phyloP scores from a whole-genome alignment of 2,113 vertebrate genomes.

The Psammodynastes pulverulentus region DNA sequence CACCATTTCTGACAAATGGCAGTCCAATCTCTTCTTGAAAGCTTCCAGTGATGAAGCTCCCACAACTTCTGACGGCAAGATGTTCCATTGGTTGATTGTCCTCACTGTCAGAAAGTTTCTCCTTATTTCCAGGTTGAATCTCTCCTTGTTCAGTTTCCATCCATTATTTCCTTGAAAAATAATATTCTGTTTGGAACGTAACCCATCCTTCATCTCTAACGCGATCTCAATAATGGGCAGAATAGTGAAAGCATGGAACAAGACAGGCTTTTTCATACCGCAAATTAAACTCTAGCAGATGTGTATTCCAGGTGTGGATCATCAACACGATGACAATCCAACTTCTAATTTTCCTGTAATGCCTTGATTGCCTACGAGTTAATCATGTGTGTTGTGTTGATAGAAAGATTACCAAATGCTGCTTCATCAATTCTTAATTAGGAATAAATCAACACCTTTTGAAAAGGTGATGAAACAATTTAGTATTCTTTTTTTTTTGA shows the following conservation, averaged over 20 bases:
- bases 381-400: slow-evolving; percentile 58
- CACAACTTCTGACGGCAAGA: no score
- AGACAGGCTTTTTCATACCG: slow-evolving; percentile 17
- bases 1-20: no score
- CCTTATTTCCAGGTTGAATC: no score
- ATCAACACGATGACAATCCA: slow-evolving; percentile 56
- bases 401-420: slow-evolving; percentile 59
- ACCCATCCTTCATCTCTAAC: not conserved
- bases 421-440: slow-evolving; percentile 69
- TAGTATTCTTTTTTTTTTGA: slow-evolving; percentile 6
- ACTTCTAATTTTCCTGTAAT: slow-evolving; percentile 68
- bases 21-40: no score
- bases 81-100: no score
- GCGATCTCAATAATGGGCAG: not conserved
- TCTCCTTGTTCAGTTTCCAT: no score
- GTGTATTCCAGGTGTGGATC: slow-evolving; percentile 61
- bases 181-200: fast-evolving
- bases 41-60: no score
- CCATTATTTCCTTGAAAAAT: no score
- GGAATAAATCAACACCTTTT: slow-evolving; percentile 63
- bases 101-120: no score
- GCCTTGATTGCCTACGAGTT: slow-evolving; percentile 69
- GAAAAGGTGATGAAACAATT: slow-evolving; percentile 45
- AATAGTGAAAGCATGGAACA: slow-evolving; percentile 28
- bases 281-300: slow-evolving; percentile 59